Percentiles rank a stretch among this genome's conserved stretches.
phyloP scores from a whole-genome alignment of 92 coral and sea anemone species.

The Epizoanthus illoricatus region DNA sequence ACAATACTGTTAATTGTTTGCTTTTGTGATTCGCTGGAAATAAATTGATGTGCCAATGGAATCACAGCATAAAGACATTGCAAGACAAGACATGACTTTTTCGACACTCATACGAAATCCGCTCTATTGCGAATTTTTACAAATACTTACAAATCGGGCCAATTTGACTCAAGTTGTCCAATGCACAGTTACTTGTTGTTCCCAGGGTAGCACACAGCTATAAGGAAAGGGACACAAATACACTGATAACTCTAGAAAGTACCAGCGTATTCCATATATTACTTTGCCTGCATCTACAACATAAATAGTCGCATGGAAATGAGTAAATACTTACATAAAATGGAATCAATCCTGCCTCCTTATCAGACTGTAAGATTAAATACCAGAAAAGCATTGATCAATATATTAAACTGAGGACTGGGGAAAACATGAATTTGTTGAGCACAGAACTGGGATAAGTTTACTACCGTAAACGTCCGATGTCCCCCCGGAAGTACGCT shows the following conservation, averaged over 20 bases:
- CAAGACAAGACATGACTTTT: too few relatives aligned
- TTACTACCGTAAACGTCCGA: too few relatives aligned
- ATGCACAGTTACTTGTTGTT: not conserved
- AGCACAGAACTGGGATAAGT: too few relatives aligned
- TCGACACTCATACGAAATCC: too few relatives aligned
- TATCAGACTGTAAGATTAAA: not conserved
- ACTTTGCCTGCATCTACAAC: not conserved
- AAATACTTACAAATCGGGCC: slow-evolving; percentile 4
- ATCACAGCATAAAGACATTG: too few relatives aligned
- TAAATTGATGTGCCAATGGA: too few relatives aligned
- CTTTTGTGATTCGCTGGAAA: too few relatives aligned
- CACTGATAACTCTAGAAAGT: not conserved
- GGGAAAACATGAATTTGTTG: too few relatives aligned
- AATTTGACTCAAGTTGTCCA: not conserved
- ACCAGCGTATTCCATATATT: not conserved
- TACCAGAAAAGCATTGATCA: too few relatives aligned
- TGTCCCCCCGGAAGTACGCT: too few relatives aligned
- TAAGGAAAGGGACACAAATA: not conserved
- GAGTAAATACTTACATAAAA: not conserved
- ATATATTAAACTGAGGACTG: too few relatives aligned
- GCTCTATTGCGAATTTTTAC: not conserved
- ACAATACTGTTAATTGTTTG: too few relatives aligned
- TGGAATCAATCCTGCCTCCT: not conserved
- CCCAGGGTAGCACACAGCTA: not conserved
- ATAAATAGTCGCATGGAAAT: not conserved